Conservation (phyloP, 2,888 invertebrate genomes). For the Tineola bisselliella region DNA sequence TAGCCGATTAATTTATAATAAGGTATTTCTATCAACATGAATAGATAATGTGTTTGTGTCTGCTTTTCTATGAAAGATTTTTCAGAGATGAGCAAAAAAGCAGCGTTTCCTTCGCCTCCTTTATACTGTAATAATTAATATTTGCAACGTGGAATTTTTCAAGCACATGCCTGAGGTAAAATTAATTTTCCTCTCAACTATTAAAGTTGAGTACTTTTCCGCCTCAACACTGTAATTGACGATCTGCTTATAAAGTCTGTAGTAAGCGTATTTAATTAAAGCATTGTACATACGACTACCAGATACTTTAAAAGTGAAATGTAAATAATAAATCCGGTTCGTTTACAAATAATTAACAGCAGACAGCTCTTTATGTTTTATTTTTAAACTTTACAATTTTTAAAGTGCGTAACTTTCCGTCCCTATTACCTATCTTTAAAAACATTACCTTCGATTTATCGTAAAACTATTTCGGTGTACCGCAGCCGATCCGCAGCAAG, state of each 20-base stretch:
- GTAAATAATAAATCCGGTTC: no score
- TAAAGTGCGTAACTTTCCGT: neutral
- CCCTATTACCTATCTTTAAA: conserved; percentile 12
- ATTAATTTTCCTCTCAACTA: neutral
- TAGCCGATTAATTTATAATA: no score
- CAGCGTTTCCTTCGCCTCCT: no score
- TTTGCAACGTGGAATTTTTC: neutral
- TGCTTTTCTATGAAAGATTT: no score
- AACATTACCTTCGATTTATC: conserved; percentile 35
- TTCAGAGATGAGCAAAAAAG: no score
- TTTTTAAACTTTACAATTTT: neutral
- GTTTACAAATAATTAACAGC: no score
- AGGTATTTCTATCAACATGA: no score
- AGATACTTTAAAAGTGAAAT: no score
- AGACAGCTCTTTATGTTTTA: neutral
- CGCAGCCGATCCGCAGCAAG: conserved; percentile 32
- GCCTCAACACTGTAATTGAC: neutral
- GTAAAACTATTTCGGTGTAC: conserved; percentile 51
- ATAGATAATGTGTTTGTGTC: no score
- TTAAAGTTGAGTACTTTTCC: neutral
- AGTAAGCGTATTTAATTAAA: neutral
- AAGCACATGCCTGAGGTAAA: neutral
- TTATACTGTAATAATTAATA: neutral
- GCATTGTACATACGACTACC: neutral
- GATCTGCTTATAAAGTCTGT: neutral